These are phyloP conservation scores for Rhinopomastus cyanomelas DNA, from an alignment of 2,113 vertebrate species.

Conservation along the genomic window DNA sequence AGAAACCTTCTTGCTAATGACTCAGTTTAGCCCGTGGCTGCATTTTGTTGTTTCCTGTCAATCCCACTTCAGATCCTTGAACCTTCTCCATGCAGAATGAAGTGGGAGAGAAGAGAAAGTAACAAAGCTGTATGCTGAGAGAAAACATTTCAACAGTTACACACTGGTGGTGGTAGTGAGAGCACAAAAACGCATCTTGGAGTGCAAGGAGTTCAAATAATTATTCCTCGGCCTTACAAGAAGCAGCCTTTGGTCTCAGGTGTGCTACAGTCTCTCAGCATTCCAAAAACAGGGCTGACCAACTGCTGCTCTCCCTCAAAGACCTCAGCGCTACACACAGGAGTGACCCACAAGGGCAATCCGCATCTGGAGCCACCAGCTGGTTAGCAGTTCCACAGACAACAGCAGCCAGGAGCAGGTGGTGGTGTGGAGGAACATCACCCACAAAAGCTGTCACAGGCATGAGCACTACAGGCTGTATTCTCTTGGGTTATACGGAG, in stretches of 20 bases:
- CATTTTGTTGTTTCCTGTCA: background rate
- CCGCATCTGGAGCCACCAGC: background rate
- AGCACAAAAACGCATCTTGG: background rate
- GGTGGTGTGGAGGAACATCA: background rate
- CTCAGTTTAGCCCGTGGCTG: background rate
- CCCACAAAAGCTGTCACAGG: no score
- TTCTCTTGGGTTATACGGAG: background rate
- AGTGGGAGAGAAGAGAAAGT: background rate
- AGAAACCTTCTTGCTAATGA: background rate
- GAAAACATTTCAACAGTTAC: background rate
- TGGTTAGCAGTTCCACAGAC: constrained; percentile 57
- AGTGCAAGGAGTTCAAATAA: background rate
- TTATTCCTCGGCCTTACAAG: background rate
- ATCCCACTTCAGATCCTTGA: background rate
- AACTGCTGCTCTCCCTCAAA: background rate
- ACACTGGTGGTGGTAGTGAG: background rate
- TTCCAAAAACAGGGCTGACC: background rate
- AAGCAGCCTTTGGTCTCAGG: background rate
- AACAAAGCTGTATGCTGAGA: background rate
- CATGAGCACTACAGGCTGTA: background rate
- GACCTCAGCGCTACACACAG: background rate
- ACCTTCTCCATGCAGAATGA: background rate
- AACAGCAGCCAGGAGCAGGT: constrained; percentile 11
- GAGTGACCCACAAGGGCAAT: background rate
- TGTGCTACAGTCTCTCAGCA: background rate